Conservation (phyloP, 1,140 invertebrate genomes). For the Trinorchestia longiramus region DNA sequence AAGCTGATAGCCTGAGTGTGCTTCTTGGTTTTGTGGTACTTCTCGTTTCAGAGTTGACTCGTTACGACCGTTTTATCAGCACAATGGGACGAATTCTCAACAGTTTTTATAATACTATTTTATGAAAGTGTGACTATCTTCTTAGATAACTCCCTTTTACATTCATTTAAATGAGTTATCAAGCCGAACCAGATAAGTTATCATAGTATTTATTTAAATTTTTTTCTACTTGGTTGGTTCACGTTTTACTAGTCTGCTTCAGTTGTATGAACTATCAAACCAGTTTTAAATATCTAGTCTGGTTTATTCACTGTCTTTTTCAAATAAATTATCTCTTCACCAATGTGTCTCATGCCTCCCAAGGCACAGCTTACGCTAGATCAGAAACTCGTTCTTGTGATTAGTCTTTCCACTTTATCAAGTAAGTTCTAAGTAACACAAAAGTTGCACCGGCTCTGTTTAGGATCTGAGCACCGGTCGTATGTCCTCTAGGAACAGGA, state of each 20-base stretch:
- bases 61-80: too few species aligned
- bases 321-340: neutral
- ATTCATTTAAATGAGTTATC: too few species aligned
- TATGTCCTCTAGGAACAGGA: neutral
- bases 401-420: neutral
- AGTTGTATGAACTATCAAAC: neutral
- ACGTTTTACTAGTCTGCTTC: neutral
- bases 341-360: too few species aligned
- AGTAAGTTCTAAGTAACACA: neutral
- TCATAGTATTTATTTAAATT: neutral
- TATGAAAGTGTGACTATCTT: neutral
- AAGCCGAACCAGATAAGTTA: neutral
- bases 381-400: neutral
- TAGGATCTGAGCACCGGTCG: neutral
- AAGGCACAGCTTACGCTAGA: neutral
- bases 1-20: too few species aligned
- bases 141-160: too few species aligned
- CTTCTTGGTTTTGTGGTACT: too few species aligned
- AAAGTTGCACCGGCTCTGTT: neutral
- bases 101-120: too few species aligned
- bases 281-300: neutral
- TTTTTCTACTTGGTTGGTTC: neutral
- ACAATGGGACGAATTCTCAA: too few species aligned
- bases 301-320: neutral
- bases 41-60: too few species aligned